Conservation (phyloP, 1,140 invertebrate species). For the Leucophenga varia region DNA sequence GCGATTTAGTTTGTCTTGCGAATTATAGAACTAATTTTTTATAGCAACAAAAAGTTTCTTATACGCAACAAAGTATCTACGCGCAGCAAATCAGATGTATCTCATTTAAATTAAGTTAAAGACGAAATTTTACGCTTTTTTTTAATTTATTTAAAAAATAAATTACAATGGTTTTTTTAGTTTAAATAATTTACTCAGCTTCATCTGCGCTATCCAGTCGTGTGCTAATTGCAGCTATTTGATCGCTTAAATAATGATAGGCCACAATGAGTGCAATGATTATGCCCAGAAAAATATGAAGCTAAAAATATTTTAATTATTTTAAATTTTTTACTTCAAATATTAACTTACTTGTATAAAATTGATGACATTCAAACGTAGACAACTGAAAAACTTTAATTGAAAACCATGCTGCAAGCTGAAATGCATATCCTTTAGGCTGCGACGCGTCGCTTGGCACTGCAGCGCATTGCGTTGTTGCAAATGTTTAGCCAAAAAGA, state of each 20-base stretch:
- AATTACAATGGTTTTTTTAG: too few species aligned
- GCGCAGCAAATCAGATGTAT: too few species aligned
- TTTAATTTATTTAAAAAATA: too few species aligned
- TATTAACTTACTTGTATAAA: constrained; percentile 16
- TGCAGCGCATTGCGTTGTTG: neutral
- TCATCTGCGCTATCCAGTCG: constrained; percentile 23
- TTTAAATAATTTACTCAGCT: constrained; percentile 18
- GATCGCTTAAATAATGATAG: constrained; percentile 33
- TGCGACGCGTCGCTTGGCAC: constrained; percentile 7
- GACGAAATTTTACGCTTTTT: too few species aligned
- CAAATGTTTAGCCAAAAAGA: constrained; percentile 4
- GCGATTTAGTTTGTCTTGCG: too few species aligned
- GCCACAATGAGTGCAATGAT: constrained; percentile 28
- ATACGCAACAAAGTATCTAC: too few species aligned
- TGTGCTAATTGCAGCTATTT: constrained; percentile 24
- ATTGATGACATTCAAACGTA: constrained; percentile 22
- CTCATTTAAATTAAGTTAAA: too few species aligned
- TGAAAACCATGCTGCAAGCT: constrained; percentile 9
- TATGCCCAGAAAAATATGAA: constrained; percentile 17
- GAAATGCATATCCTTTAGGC: constrained; percentile 25
- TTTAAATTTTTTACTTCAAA: neutral
- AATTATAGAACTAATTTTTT: too few species aligned
- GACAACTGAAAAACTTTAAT: constrained; percentile 12
- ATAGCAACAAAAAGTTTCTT: too few species aligned
- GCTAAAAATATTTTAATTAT: constrained; percentile 3